Conservation (phyloP, 2,797 vertebrate genomes). For the Clarias platycephalus region DNA sequence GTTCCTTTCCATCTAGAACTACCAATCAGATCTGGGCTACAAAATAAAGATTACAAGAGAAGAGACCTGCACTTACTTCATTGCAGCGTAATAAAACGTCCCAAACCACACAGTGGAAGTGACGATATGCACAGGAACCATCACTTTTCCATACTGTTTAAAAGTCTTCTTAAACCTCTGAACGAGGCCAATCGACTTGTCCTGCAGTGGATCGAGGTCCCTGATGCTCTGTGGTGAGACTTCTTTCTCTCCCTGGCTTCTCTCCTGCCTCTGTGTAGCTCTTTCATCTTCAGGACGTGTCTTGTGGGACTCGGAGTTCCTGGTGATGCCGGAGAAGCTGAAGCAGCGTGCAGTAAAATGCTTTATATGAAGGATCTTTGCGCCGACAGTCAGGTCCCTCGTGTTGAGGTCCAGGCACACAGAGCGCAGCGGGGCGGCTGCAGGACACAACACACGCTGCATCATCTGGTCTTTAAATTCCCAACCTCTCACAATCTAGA, state of each 20-base stretch:
- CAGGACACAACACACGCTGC: constrained; percentile 45
- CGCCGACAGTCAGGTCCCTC: neutral
- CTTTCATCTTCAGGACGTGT: constrained; percentile 20
- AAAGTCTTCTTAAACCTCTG: constrained; percentile 95
- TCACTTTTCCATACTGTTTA: constrained; percentile 96
- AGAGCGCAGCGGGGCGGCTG: constrained; percentile 36
- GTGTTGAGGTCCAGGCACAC: constrained; percentile 19
- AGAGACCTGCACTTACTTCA: constrained; percentile 84
- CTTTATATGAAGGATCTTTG: constrained; percentile 16
- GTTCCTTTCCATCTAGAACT: neutral
- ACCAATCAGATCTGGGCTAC: neutral
- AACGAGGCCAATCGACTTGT: constrained; percentile 87
- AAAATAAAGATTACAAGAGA: neutral
- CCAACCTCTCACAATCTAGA: constrained; percentile 28
- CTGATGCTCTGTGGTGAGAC: constrained; percentile 25
- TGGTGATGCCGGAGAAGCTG: constrained; percentile 38
- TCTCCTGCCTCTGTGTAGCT: constrained; percentile 38
- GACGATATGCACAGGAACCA: constrained; percentile 91
- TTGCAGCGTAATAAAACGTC: constrained; percentile 94
- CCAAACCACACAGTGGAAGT: constrained; percentile 94
- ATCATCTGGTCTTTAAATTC: constrained; percentile 34
- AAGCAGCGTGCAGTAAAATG: constrained; percentile 33
- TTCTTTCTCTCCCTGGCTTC: constrained; percentile 16
- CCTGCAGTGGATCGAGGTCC: constrained; percentile 90
- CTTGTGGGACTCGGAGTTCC: constrained; percentile 8